Base-by-base conservation (phyloP, 2,113 vertebrate species). In the Axis porcinus region DNA sequence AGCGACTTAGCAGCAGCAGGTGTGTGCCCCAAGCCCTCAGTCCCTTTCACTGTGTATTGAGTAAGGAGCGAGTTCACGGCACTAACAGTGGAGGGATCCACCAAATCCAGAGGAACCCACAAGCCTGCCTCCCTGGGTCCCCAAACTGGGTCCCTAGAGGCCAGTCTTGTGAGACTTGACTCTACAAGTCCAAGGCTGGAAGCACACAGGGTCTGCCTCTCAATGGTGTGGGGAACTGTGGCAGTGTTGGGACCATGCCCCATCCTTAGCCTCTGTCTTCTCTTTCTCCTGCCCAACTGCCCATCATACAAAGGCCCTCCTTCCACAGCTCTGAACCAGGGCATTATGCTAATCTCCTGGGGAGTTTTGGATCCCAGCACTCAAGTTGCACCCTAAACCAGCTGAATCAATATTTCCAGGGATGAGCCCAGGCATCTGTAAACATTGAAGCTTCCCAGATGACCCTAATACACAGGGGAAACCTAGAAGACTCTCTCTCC, bases 221-320 rank as follows among this genome's bases (percentile, higher is more conserved):
- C 36, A 28, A 30, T 3, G 23, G 33, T 28, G 30, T 13, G 9
- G 43, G 10, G 15, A 11, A 25, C 2, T 33, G 40, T 8, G 3
- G 16, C 15, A 28, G 43, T 25, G 19, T n/a, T 1, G 11, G 9
- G 21, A 52, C 45, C 54, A 50, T 2, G 3, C 74, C 47, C 36
- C 84, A 43, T 8, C 50, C 83, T 57, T 6, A 16, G 17, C 27
- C n/a, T 70, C 54, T 8, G 4, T 45, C 64, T 90, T 36, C 82
- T 86, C 33, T 3, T 43, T 64, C 47, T 81, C 17, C 40, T 40
- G 14, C 58, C 47, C 45, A 64, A 16, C 57, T 19, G 27, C 74
- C 43, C 0, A 1, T 27, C 54, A 40, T 1, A 9, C 0, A 1
- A n/a, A 85, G 40, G 60, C 10, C 43, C 58, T 13, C 19, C 23